phyloP scores from a whole-genome alignment of 2,888 invertebrate genomes.

The Pyrrhosoma nymphula region DNA sequence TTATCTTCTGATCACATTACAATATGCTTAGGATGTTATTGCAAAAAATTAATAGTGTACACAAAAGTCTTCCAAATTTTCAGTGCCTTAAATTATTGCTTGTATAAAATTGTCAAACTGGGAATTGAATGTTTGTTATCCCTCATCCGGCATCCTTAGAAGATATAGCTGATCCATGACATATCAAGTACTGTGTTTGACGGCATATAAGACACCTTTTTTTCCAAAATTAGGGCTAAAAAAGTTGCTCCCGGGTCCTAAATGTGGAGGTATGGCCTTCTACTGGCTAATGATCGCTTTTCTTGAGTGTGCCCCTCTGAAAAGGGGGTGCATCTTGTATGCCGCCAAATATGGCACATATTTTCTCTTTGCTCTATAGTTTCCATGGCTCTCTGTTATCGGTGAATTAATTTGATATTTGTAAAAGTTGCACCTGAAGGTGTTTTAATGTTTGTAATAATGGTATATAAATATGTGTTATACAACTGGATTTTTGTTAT shows the following conservation, averaged over 20 bases:
- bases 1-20: not conserved
- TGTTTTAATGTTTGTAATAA: not conserved
- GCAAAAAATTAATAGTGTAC: not conserved
- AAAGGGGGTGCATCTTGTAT: too few species aligned
- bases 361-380: not conserved
- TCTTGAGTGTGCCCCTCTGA: too few species aligned
- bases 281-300: too few species aligned
- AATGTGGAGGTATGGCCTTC: too few species aligned
- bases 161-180: not conserved
- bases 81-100: constrained; percentile 44
- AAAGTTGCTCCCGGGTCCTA: too few species aligned
- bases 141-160: not conserved
- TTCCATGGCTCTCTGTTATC: not conserved
- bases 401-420: not conserved
- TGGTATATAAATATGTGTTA: not conserved
- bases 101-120: not conserved
- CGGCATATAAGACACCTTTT: too few species aligned
- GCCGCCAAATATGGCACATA: too few species aligned
- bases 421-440: not conserved
- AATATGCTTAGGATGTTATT: not conserved
- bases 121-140: not conserved
- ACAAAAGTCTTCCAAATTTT: constrained; percentile 23
- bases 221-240: too few species aligned
- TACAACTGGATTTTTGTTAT: not conserved
- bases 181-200: not conserved